Percentiles rank a stretch among this genome's conserved stretches.
Conservation (phyloP, 2,888 invertebrate species). For the Aphodius granarius region DNA sequence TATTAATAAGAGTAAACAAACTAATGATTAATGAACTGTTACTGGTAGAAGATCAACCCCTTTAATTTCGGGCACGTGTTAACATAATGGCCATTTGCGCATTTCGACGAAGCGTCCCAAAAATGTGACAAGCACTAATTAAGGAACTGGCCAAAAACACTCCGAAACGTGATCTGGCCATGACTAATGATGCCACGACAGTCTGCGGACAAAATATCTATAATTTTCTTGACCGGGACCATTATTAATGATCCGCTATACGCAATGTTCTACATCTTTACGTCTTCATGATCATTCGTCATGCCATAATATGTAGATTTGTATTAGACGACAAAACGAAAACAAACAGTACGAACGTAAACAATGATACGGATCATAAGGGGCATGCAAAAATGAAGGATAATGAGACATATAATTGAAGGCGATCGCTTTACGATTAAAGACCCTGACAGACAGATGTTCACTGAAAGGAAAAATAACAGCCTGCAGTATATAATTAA, state of each 20-base stretch:
- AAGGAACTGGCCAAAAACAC: not conserved
- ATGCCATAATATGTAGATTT: not conserved
- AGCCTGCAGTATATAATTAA: not conserved
- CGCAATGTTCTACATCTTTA: not conserved
- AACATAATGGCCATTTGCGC: not conserved
- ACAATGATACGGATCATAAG: not conserved
- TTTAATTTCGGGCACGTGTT: not conserved
- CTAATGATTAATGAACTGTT: not conserved
- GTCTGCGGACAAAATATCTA: slow-evolving; percentile 50
- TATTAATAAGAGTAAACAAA: not conserved
- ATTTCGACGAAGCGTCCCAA: not conserved
- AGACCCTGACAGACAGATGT: not conserved
- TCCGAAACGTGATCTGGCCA: slow-evolving; percentile 18
- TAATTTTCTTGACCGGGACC: slow-evolving; percentile 51
- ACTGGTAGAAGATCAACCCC: not conserved
- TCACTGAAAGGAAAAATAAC: not conserved
- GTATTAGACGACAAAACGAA: not conserved
- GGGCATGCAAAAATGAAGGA: not conserved
- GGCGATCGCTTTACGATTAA: not conserved
- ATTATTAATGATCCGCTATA: slow-evolving; percentile 46
- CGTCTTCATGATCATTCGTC: not conserved
- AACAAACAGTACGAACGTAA: not conserved
- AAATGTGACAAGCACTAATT: not conserved
- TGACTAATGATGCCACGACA: slow-evolving; percentile 51
- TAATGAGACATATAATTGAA: not conserved